Percentiles rank a stretch among this genome's conserved stretches.
Evolutionary conservation across 2,888 invertebrate species (phyloP).

Genomic region (Stictocephala bisonia): DNA sequence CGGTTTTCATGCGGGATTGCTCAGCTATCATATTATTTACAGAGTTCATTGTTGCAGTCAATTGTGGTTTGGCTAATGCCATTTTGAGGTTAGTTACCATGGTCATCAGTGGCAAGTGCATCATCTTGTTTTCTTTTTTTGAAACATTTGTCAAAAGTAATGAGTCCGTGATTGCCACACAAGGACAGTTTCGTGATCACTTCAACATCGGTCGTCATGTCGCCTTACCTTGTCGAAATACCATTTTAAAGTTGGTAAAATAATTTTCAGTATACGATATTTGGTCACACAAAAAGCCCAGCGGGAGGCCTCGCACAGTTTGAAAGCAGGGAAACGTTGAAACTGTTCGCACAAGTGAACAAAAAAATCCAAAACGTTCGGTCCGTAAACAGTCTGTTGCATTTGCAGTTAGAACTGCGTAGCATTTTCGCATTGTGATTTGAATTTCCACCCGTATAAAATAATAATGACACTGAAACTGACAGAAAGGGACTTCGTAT

Average conservation of each 20-base stretch:
- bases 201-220: not conserved
- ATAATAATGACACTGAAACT: constrained; percentile 5
- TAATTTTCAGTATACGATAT: constrained; percentile 1
- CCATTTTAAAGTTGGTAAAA: not conserved
- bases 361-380: not conserved
- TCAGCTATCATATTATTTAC: too few relatives aligned
- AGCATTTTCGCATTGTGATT: too few relatives aligned
- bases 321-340: constrained; percentile 1
- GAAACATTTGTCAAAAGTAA: not conserved
- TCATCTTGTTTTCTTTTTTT: too few relatives aligned
- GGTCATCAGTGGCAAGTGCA: too few relatives aligned
- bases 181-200: not conserved
- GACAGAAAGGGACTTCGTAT: not conserved
- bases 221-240: not conserved
- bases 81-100: too few relatives aligned
- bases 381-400: not conserved
- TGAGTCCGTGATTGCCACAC: not conserved
- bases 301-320: constrained; percentile 14
- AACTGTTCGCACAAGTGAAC: constrained; percentile 1
- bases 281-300: constrained; percentile 10
- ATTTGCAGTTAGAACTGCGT: not conserved
- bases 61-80: too few relatives aligned
- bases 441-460: too few relatives aligned
- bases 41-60: too few relatives aligned
- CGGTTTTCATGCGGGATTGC: too few relatives aligned